These are phyloP conservation scores for Bos javanicus DNA, from an alignment of 2,113 vertebrate genomes.

Conservation along the genomic window DNA sequence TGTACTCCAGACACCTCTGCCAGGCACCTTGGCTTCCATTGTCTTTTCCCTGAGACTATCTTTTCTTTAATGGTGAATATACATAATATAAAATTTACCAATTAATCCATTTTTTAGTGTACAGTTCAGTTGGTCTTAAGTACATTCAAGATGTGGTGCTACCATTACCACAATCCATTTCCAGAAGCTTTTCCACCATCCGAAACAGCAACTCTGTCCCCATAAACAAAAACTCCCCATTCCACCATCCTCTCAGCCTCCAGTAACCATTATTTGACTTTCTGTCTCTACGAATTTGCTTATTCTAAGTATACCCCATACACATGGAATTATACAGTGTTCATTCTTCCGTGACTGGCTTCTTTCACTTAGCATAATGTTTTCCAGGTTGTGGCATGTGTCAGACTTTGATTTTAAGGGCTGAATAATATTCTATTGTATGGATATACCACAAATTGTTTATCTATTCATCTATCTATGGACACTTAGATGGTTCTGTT, in stretches of 20 bases:
- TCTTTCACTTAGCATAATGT: not conserved
- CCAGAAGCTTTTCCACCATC: not conserved
- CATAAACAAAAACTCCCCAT: not conserved
- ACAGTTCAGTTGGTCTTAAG: not conserved
- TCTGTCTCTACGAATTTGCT: not conserved
- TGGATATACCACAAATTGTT: not conserved
- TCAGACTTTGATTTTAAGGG: not conserved
- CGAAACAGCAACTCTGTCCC: not conserved
- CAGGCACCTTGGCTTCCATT: not conserved
- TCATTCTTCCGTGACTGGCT: not conserved
- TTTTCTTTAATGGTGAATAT: not conserved
- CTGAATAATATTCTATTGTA: not conserved
- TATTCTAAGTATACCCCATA: not conserved
- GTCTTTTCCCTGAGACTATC: not conserved
- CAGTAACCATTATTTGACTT: not conserved
- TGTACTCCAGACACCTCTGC: not conserved
- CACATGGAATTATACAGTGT: not conserved
- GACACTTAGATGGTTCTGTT: not conserved
- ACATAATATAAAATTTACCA: not conserved
- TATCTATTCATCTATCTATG: not conserved
- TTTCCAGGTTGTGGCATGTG: not conserved
- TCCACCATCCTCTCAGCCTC: not conserved
- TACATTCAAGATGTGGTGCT: not conserved
- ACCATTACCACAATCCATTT: not conserved
- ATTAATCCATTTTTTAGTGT: not conserved